Evolutionary conservation across 2,113 vertebrate species (phyloP).

Genomic region (Dipodomys spectabilis): DNA sequence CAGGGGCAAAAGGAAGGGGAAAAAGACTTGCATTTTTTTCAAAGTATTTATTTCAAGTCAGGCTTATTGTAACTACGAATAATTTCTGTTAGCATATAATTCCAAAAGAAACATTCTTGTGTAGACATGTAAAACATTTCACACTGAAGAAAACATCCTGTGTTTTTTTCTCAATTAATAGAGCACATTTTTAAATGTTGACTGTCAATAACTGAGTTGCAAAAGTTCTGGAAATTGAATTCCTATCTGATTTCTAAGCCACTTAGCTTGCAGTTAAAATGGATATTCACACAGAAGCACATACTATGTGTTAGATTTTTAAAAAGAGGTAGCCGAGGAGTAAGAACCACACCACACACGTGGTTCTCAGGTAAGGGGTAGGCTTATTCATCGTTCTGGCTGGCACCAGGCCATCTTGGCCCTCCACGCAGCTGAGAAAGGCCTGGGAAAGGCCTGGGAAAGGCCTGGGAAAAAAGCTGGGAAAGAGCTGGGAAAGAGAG

Average conservation of each 20-base stretch:
- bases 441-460: no score
- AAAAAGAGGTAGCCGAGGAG: no score
- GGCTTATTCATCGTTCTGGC: no score
- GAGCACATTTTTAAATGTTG: not conserved
- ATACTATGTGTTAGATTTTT: not conserved
- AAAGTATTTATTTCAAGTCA: slow-evolving; percentile 18
- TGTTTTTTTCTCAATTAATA: not conserved
- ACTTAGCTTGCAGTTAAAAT: not conserved
- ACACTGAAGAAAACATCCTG: not conserved
- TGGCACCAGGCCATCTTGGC: no score
- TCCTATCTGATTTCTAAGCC: not conserved
- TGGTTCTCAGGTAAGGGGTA: no score
- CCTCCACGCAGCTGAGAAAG: no score
- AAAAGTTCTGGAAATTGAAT: not conserved
- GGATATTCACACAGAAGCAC: not conserved
- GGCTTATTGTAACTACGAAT: slow-evolving; percentile 15
- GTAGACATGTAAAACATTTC: not conserved
- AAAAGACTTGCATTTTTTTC: not conserved
- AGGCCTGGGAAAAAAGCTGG: no score
- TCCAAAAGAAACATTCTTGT: not conserved
- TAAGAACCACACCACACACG: no score
- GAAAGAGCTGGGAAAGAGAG: no score
- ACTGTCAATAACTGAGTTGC: not conserved
- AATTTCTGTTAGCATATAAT: not conserved
- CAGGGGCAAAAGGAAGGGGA: not conserved